Percentiles rank a stretch among this genome's conserved stretches.
These are phyloP conservation scores for Paramacrobiotus metropolitanus DNA, from an alignment of 1,140 invertebrate genomes.

Conservation along the genomic window DNA sequence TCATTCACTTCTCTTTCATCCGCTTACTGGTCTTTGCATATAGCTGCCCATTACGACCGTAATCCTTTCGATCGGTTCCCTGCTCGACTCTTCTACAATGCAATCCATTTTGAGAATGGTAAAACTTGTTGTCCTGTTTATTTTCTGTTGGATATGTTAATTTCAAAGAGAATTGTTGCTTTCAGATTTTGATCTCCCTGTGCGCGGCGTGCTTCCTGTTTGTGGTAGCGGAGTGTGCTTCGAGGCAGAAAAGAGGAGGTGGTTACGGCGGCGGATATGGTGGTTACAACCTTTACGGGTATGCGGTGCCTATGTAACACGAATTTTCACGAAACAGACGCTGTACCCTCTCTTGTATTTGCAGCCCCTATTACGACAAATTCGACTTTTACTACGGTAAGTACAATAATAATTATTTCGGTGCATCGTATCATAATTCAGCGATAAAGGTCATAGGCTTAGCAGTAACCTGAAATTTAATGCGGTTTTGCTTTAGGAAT, in stretches of 20 bases:
- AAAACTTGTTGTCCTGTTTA: too few species aligned
- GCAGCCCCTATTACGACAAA: slow-evolving; percentile 2
- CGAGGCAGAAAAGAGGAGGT: background rate
- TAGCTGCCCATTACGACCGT: too few species aligned
- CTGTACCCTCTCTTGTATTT: background rate
- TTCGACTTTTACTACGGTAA: slow-evolving; percentile 5
- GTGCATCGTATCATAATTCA: too few species aligned
- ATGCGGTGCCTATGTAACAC: background rate
- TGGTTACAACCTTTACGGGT: background rate
- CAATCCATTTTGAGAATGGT: background rate
- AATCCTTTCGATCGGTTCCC: too few species aligned
- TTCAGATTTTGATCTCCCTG: background rate
- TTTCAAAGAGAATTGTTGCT: too few species aligned
- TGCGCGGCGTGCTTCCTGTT: background rate
- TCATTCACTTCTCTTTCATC: too few species aligned
- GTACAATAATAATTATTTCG: too few species aligned
- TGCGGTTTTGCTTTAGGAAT: too few species aligned
- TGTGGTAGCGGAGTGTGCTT: background rate
- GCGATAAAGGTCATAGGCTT: too few species aligned
- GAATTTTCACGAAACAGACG: background rate
- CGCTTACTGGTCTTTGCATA: too few species aligned
- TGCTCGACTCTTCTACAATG: background rate
- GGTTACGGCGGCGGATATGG: background rate
- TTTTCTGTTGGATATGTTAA: too few species aligned
- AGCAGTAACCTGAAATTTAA: too few species aligned